Base-by-base conservation (phyloP, 2,888 invertebrate genomes). In the Lepidocyrtinus sp. region DNA sequence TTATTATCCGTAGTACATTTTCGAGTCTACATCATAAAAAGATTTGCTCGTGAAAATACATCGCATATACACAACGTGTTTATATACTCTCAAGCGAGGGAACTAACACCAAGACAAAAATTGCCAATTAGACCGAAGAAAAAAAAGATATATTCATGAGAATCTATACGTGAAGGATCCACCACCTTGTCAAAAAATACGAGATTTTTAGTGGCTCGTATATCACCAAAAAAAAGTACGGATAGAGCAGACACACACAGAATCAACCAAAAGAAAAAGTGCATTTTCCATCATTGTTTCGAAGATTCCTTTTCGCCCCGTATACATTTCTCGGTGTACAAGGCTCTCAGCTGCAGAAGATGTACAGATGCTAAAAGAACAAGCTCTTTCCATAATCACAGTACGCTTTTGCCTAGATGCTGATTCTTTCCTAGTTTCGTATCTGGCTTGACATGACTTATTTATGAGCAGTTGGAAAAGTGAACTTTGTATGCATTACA, bases 1-100 rank as follows among this genome's bases (percentile, higher is more conserved):
- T 76, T 70, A 76, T 76, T 36, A 50, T 74, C 22, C 27, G 19
- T 62, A 68, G 36, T 74, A 36, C 36, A 73, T 64, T 75, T 68
- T 68, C 61, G 45, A 45, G 45, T 27, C 36, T 50, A 67, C 19
- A n/a, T 36, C 69, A 22, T 70, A 70, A 76, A 76, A 75, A 67
- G 24, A 27, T 26, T 24, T 27, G 2, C 2, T 19, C 25, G n/a
- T 21, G 25, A 1, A 63, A 63, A 25, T 63, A 15, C 25, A 1
- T 21, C 5, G 9, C 19, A 5, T 25, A n/a, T 55, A 12, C 25
- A 24, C 45, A 45, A 24, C 1, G 26, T 19, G 1, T 36, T 36
- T 3, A 55, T 2, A 69, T 25, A 12, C 45, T 71, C 62, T 71
- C 12, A 26, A 59, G 36, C n/a, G 15, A 15, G 46, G 21, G 50